phyloP scores from a whole-genome alignment of 2,797 vertebrate species.

The Poeciliopsis turneri region DNA sequence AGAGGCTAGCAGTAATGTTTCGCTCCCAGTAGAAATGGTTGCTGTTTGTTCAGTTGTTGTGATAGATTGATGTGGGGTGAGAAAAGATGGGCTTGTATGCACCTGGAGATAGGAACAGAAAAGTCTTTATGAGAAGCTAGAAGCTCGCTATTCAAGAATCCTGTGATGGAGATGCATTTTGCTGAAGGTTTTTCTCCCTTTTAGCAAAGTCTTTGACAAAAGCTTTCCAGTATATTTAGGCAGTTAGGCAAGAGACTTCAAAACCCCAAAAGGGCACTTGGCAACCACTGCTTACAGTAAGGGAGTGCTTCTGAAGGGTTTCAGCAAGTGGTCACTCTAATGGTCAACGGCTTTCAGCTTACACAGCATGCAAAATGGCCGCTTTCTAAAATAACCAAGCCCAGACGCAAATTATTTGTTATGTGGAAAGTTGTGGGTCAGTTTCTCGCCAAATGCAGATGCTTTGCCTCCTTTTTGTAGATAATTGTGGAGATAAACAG shows the following conservation, averaged over 20 bases:
- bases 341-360: slow-evolving; percentile 56
- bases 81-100: slow-evolving; percentile 72
- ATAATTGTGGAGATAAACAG: background rate
- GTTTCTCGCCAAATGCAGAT: background rate
- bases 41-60: slow-evolving; percentile 79
- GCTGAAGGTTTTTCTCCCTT: slow-evolving; percentile 32
- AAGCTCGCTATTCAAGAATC: slow-evolving; percentile 56
- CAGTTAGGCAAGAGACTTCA: slow-evolving; percentile 44
- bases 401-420: background rate
- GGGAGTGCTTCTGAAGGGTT: slow-evolving; percentile 24
- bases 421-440: background rate
- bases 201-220: slow-evolving; percentile 45
- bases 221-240: slow-evolving; percentile 52
- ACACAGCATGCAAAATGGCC: slow-evolving; percentile 13
- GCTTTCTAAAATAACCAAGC: slow-evolving; percentile 16
- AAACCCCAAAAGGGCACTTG: slow-evolving; percentile 31
- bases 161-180: slow-evolving; percentile 63
- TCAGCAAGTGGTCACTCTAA: slow-evolving; percentile 50
- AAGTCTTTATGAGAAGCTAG: slow-evolving; percentile 72
- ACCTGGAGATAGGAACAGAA: slow-evolving; percentile 70
- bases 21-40: slow-evolving; percentile 70
- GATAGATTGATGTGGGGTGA: slow-evolving; percentile 72
- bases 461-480: background rate
- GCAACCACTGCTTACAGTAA: slow-evolving; percentile 29
- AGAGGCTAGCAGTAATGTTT: slow-evolving; percentile 70